Evolutionary conservation across 2,888 invertebrate species (phyloP), one percentile per base, ranked within the genome.

Genomic region (Epirrhoe alternata): DNA sequence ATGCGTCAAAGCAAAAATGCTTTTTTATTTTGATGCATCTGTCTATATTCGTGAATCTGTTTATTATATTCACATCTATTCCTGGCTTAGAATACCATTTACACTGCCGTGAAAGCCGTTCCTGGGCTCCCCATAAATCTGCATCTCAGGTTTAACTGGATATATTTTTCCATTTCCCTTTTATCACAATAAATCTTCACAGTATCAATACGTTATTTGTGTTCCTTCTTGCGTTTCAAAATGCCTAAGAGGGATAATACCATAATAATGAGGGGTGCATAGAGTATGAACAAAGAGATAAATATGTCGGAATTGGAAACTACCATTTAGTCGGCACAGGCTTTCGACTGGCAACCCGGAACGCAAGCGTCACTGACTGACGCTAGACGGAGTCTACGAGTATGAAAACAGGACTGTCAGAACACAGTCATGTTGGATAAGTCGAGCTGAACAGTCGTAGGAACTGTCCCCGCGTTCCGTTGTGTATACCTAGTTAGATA

Each of bases 171-270:
- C 47, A 47, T 47, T 47, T 47, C 16, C 47, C 47, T 16, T n/a
- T 45, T 45, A 47, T 47, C 47, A 47, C 14, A 47, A 47, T 47
- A 47, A 47, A 47, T 47, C 47, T 5, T 47, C 12, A 42, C 38
- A 4, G 47, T 47, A 47, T 47, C 47, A 47, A 47, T 47, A 16
- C 47, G 6, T 47, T 47, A 47, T 47, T 47, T 47, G 47, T 47
- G 35, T 35, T 10, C 10, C 35, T 47, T 16, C 47, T 47, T 47
- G 14, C 47, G 47, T 47, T 47, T 47, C 47, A 47, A 16, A n/a
- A 10, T 6, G 14, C 6, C 4, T 16, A 6, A 16, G 14, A 47
- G 0, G 47, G 6, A n/a, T 10, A 42, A 42, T 42, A 42, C 4
- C n/a, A n/a, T n/a, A n/a, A n/a, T n/a, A n/a, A n/a, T 42, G 10